A percentile compares a stretch with the other conserved stretches of the same genome.
Evolutionary conservation across 2,113 vertebrate species (phyloP).

Genomic region (Myrmecophaga tridactyla): DNA sequence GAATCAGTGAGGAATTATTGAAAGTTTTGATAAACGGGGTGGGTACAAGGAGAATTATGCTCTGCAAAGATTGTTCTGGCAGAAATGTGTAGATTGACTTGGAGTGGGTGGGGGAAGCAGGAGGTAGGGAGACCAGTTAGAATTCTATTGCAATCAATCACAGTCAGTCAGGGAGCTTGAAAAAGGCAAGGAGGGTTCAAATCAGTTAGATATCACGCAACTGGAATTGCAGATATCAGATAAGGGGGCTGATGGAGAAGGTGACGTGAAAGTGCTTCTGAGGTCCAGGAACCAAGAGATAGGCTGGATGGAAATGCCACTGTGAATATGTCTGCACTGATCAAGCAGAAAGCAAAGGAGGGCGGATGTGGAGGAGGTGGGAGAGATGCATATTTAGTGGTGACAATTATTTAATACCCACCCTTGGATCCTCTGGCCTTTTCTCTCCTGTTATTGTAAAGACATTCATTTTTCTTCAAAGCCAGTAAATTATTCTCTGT

Average conservation of each 20-base stretch:
- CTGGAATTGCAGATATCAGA: background rate
- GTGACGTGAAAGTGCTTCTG: background rate
- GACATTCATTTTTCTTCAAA: constrained; percentile 73
- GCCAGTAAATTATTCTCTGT: constrained; percentile 78
- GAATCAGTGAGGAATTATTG: background rate
- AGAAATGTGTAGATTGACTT: background rate
- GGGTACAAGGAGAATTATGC: accelerated
- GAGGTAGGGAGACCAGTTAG: background rate
- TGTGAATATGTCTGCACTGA: accelerated
- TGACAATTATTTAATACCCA: constrained; percentile 57
- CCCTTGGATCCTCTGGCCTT: constrained; percentile 50
- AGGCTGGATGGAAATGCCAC: background rate
- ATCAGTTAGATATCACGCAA: background rate
- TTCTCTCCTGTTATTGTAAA: constrained; percentile 64
- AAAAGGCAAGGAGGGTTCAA: background rate
- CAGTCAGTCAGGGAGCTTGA: background rate
- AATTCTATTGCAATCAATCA: background rate
- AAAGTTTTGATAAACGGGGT: background rate
- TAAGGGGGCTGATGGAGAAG: background rate
- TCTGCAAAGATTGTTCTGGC: background rate
- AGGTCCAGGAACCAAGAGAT: background rate
- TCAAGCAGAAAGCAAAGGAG: background rate
- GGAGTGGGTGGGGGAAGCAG: accelerated
- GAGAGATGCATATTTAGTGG: background rate
- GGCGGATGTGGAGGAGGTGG: background rate